phyloP scores from a whole-genome alignment of 2,888 invertebrate genomes.

The Euplagia quadripunctaria region DNA sequence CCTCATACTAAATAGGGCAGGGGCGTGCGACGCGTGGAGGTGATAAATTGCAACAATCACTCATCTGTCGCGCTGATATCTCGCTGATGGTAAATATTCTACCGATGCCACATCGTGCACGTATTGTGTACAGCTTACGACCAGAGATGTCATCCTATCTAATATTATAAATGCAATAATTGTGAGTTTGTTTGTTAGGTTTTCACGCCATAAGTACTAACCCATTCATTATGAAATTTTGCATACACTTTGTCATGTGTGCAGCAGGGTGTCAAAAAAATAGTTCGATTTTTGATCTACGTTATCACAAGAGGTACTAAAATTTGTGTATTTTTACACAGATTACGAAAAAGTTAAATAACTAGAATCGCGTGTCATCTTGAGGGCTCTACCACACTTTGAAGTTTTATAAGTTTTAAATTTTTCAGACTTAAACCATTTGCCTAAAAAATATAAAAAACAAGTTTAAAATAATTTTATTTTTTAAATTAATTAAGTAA shows the following conservation, averaged over 20 bases:
- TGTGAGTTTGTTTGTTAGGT: not conserved
- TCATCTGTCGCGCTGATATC: slow-evolving; percentile 47
- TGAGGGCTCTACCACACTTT: no score
- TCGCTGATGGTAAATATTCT: slow-evolving; percentile 41
- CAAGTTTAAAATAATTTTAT: no score
- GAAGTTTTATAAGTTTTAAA: no score
- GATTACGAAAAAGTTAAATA: no score
- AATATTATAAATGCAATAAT: not conserved
- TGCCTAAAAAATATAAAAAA: no score
- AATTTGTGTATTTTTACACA: no score
- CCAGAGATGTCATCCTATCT: not conserved
- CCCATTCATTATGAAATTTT: not conserved
- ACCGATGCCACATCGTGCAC: slow-evolving; percentile 14
- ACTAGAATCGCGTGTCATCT: no score
- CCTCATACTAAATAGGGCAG: slow-evolving; percentile 40
- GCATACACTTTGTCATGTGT: not conserved
- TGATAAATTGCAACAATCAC: slow-evolving; percentile 53
- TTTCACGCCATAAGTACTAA: not conserved
- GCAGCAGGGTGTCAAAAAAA: no score
- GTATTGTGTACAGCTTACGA: not conserved
- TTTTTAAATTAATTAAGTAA: no score
- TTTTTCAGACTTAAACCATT: no score
- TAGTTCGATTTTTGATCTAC: no score
- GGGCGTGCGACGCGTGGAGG: slow-evolving; percentile 30
- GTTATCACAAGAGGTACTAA: no score